Evolutionary conservation across 2,888 invertebrate genomes (phyloP).

Genomic region (Camptogramma bilineatum): DNA sequence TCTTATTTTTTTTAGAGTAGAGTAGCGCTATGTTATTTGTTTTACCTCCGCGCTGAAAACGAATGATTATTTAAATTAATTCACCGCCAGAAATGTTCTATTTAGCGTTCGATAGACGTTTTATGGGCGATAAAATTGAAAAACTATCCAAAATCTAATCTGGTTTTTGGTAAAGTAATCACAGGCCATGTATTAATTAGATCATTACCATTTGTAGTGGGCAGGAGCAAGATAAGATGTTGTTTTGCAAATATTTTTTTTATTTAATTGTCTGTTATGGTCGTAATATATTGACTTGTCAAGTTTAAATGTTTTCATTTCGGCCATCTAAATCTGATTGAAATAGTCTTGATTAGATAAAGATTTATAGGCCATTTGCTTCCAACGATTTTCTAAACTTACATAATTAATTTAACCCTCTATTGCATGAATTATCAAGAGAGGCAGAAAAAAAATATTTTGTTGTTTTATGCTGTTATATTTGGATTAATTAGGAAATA

Average conservation of each 20-base stretch:
- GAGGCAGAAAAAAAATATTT: no score
- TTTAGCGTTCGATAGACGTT: constrained; percentile 29
- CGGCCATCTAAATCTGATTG: neutral
- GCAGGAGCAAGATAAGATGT: constrained; percentile 27
- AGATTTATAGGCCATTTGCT: neutral
- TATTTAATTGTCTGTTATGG: constrained; percentile 3
- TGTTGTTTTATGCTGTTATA: no score
- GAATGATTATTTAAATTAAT: constrained; percentile 40
- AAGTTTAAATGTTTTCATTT: neutral
- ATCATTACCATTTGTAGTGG: constrained; percentile 28
- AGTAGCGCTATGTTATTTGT: neutral
- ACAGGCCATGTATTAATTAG: constrained; percentile 27
- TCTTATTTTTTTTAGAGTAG: no score
- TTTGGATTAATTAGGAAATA: no score
- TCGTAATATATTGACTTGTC: constrained; percentile 2
- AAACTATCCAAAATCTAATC: constrained; percentile 26
- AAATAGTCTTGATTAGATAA: neutral
- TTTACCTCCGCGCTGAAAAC: constrained; percentile 13
- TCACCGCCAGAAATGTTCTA: constrained; percentile 31
- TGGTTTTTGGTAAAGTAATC: constrained; percentile 23
- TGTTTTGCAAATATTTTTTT: constrained; percentile 24
- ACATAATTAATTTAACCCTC: no score
- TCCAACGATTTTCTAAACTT: no score
- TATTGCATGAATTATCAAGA: no score
- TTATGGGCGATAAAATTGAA: constrained; percentile 33